Base-by-base conservation (phyloP, 2,888 invertebrate genomes). In the Amorpha juglandis region DNA sequence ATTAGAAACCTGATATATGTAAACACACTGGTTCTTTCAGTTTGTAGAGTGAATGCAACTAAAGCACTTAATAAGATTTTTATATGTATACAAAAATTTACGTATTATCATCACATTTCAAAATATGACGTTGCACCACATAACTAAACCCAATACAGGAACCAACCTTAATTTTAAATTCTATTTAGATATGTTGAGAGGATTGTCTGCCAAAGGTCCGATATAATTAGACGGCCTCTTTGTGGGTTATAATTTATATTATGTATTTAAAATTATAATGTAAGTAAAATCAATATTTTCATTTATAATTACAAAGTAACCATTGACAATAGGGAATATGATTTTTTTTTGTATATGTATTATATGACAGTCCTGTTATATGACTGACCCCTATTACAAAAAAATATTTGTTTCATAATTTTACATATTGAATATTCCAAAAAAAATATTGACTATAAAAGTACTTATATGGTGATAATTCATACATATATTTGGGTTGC, bases 11-110 rank as follows among this genome's bases (percentile, higher is more conserved):
- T 62, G 47, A 50, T 16, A 12, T 21, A 50, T 63, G 14, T 50
- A 33, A 48, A 48, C 47, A 63, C 47, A 63, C 50, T 50, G 50
- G 63, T 63, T 63, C 63, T 27, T 63, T 16, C 63, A 63, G 16
- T 62, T 19, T 62, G 35, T 35, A 38, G 35, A 11, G 35, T 16
- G 35, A 55, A 38, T 38, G 16, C 35, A 38, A 55, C 35, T 35
- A 35, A 7, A 38, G 38, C 55, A 55, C 55, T n/a, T n/a, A n/a
- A n/a, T 53, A 33, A 35, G n/a, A 14, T 53, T 53, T 53, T 53
- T n/a, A 53, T 33, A 53, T 35, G 35, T 33, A 21, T 14, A 52
- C 33, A 53, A 6, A 53, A 33, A 35, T 33, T n/a, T 8, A 21
- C 27, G 21, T 14, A 21, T 21, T 51, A 51, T 51, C 51, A 52